Evolutionary conservation across 2,888 invertebrate species (phyloP), one percentile per base, ranked within the genome.

Genomic region (Bembecia ichneumoniformis): DNA sequence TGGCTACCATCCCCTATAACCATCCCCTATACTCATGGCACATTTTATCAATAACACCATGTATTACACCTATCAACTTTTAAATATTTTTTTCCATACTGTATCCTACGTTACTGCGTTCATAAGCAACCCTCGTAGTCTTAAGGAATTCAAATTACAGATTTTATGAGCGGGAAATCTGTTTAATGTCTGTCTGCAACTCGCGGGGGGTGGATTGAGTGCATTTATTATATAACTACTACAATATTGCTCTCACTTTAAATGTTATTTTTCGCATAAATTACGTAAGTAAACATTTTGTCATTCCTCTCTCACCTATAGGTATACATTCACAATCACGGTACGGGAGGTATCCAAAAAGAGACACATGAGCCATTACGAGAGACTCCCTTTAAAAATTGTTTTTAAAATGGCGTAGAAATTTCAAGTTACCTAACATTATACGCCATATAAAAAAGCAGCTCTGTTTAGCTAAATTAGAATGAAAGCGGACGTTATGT

Each of bases 101-200:
- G 28, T 9, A 28, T 28, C 28, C 9, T 1, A 9, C 9, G 7
- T 28, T 28, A 28, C 40, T 40, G 40, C n/a, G 40, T 4, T 40
- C 14, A 40, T 40, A 40, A 44, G 15, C 44, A 15, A 16, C 44
- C 44, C 44, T 44, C 44, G 44, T 15, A 15, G 44, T 74, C 79
- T 74, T 73, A 71, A 77, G 82, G 84, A 84, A 86, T 86, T 83
- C 82, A 83, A 86, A 86, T 86, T 84, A 80, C 77, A 69, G 70
- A 72, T 84, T 84, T 84, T 83, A 84, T 75, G 80, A 69, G 72
- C 68, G 67, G 63, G 64, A 84, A 83, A 84, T 84, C 83, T 82
- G 82, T 72, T 81, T 83, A 78, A 80, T 72, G 76, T 73, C 74
- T 61, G 48, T 50, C 50, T 47, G 54, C 35, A 35, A 48, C 10